Conservation (phyloP, 1,140 invertebrate genomes). For the Hesperophylax magnus region DNA sequence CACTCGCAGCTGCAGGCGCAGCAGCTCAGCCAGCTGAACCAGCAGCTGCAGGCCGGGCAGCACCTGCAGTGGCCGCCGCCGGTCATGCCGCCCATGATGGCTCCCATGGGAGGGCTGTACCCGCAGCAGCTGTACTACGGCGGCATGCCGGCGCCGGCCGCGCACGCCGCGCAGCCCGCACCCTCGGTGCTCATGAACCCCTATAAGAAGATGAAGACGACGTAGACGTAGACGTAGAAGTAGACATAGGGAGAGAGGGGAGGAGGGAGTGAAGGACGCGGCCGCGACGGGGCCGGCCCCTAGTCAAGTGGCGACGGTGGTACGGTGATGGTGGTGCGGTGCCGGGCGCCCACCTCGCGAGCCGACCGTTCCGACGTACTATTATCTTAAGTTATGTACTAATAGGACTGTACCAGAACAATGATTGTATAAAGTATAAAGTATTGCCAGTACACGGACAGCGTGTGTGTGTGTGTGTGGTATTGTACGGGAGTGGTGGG, state of each 20-base stretch:
- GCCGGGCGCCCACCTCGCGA: neutral
- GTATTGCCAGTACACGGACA: neutral
- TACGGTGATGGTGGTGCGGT: slow-evolving; percentile 14
- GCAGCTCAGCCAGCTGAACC: slow-evolving; percentile 60
- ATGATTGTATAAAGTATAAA: no score
- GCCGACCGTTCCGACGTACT: neutral
- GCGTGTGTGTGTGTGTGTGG: slow-evolving; percentile 8
- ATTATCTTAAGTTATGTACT: no score
- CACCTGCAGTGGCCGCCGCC: slow-evolving; percentile 59
- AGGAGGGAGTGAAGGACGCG: neutral
- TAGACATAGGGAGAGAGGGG: no score
- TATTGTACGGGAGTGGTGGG: slow-evolving; percentile 53
- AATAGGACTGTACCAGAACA: no score
- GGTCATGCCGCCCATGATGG: slow-evolving; percentile 60
- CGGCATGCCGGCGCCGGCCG: slow-evolving; percentile 71
- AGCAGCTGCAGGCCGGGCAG: slow-evolving; percentile 61
- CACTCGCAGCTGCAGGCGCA: slow-evolving; percentile 60
- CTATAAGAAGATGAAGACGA: slow-evolving; percentile 91
- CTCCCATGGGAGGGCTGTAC: slow-evolving; percentile 64
- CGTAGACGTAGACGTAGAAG: slow-evolving; percentile 68
- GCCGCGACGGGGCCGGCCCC: slow-evolving; percentile 17
- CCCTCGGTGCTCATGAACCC: slow-evolving; percentile 80
- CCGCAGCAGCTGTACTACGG: slow-evolving; percentile 74
- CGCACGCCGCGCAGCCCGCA: slow-evolving; percentile 67
- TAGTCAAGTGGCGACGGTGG: slow-evolving; percentile 41